Evolutionary conservation across 2,797 vertebrate species (phyloP), one percentile per base, ranked within the genome.

Genomic region (Paratrypauchen microcephalus): DNA sequence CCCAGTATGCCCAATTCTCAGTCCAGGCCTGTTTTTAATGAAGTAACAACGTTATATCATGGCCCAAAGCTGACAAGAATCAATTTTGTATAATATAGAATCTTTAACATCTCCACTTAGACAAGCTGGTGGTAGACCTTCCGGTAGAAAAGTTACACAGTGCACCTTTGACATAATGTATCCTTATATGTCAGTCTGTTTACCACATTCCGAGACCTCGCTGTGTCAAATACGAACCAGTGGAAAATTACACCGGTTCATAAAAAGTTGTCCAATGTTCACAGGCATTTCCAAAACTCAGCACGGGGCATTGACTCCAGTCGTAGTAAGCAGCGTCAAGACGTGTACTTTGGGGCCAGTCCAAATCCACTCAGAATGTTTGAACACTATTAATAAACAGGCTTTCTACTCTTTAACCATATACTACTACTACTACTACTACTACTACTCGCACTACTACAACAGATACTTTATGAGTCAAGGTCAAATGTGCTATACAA

Each of bases 291-390:
- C 77, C 82, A 69, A 62, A n/a, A 39, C 62, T 30, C 75, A 47
- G 74, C 56, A 23, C 1, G 66, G 70, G 52, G 66, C 5, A 19
- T 39, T 66, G 58, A 71, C 67, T 77, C 73, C 55, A 47, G 68
- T 64, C 50, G 82, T 52, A 41, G 77, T 54, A 76, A 74, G 76
- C 79, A 77, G 74, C 72, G 78, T 75, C 70, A 63, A 87, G 83
- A 82, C 77, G 70, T 82, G 59, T 79, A 76, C 75, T 84, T 78
- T 88, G 86, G 77, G 73, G 68, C 9, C 63, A 47, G 32, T 72
- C 86, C 83, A 89, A 73, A 76, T n/a, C 63, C 72, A 69, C 72
- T 69, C 71, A 68, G 80, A 62, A 78, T 32, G 65, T 74, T 77
- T 71, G 68, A 76, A 41, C 68, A 65, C 68, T 70, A 75, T 84